Percentiles rank a stretch among this genome's conserved stretches.
Evolutionary conservation across 2,113 vertebrate species (phyloP).

Genomic region (Motacilla tschutschensis): DNA sequence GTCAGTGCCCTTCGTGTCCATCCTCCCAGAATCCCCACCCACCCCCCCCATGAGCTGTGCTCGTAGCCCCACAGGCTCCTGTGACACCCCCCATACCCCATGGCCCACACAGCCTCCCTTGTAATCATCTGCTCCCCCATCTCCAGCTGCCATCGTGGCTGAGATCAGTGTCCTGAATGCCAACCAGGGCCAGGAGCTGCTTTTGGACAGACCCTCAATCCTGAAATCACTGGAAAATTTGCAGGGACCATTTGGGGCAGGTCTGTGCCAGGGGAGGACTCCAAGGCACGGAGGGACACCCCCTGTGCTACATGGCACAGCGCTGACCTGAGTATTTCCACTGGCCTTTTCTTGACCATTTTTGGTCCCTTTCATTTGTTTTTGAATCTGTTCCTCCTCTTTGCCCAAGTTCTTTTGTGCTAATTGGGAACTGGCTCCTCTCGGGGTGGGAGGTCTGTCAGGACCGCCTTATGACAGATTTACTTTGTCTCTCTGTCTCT

Average conservation of each 20-base stretch:
- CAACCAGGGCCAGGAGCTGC: neutral
- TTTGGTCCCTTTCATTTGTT: constrained; percentile 68
- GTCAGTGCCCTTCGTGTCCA: neutral
- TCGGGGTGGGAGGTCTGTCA: constrained; percentile 64
- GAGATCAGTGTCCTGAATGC: neutral
- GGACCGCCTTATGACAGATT: constrained; percentile 59
- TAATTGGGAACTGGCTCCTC: constrained; percentile 68
- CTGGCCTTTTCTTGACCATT: constrained; percentile 63
- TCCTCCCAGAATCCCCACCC: neutral
- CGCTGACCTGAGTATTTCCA: constrained; percentile 58
- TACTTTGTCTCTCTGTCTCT: constrained; percentile 64
- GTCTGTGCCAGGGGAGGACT: neutral
- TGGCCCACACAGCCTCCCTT: neutral
- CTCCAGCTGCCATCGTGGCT: neutral
- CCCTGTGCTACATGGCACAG: neutral
- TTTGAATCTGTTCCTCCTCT: constrained; percentile 59
- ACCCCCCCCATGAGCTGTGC: accelerated
- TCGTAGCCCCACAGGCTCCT: neutral
- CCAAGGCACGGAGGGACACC: neutral
- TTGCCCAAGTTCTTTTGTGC: constrained; percentile 52
- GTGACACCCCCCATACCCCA: neutral
- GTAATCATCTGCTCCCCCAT: neutral
- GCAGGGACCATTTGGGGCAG: accelerated
- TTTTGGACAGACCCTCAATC: accelerated
- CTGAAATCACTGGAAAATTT: neutral